Percentiles rank a stretch among this genome's conserved stretches.
These are phyloP conservation scores for Protonemura montana DNA, from an alignment of 2,888 invertebrate species.

Conservation along the genomic window DNA sequence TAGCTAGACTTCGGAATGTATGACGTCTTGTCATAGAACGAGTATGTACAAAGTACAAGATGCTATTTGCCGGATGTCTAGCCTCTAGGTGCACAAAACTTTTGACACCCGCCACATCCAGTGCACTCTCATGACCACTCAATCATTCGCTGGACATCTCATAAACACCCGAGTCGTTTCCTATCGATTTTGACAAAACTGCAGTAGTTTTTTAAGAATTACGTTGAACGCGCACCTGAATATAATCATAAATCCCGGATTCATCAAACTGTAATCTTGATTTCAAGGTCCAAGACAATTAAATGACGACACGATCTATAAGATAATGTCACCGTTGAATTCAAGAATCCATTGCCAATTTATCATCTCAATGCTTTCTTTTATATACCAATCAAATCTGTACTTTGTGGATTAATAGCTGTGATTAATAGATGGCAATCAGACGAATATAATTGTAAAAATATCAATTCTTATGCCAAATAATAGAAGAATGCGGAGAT, in stretches of 20 bases:
- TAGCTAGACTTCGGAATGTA: neutral
- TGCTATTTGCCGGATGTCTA: no score
- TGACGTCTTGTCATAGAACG: no score
- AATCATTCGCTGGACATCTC: no score
- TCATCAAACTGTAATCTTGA: neutral
- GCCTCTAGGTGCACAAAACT: no score
- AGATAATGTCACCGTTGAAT: neutral
- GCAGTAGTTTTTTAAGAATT: no score
- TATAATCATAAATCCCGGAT: neutral
- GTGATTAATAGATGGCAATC: neutral
- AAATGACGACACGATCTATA: neutral
- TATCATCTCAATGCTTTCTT: neutral
- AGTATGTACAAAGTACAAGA: no score
- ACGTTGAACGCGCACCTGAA: neutral
- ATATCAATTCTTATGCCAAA: neutral
- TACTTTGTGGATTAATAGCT: neutral
- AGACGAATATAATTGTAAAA: neutral
- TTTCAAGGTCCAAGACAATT: neutral
- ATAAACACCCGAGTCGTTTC: no score
- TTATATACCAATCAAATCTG: neutral
- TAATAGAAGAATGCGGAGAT: neutral
- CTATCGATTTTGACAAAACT: no score
- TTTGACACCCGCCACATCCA: no score
- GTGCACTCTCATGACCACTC: no score
- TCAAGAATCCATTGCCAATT: slow-evolving; percentile 7